A percentile compares a stretch with the other conserved stretches of the same genome.
Conservation (phyloP, 2,888 invertebrate species). For the Cotesia congregata region DNA sequence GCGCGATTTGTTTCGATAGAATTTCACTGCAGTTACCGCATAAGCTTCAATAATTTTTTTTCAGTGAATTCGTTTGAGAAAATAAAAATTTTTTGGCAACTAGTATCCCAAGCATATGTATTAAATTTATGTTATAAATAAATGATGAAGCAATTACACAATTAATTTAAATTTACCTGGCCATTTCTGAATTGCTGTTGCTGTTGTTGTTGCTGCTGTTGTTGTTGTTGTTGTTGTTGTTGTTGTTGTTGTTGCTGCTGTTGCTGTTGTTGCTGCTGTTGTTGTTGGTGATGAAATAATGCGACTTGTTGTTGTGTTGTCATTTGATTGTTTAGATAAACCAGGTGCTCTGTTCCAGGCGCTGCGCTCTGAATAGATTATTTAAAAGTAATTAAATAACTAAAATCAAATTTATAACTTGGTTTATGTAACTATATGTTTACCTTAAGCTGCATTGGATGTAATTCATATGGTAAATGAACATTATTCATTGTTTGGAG, state of each 20-base stretch:
- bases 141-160: not conserved
- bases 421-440: conserved; percentile 37
- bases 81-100: too few relatives aligned
- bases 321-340: conserved; percentile 71
- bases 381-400: not conserved
- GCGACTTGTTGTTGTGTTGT: conserved; percentile 69
- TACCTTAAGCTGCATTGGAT: conserved; percentile 69
- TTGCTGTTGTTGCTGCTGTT: conserved; percentile 75
- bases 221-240: conserved; percentile 71
- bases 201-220: conserved; percentile 73
- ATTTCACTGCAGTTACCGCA: not conserved
- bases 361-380: conserved; percentile 69
- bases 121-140: not conserved
- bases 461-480: conserved; percentile 67
- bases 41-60: not conserved
- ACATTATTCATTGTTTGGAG: conserved; percentile 73
- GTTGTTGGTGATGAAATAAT: conserved; percentile 66
- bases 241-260: conserved; percentile 75
- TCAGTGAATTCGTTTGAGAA: not conserved
- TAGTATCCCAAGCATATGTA: not conserved
- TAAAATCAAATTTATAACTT: not conserved
- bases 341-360: conserved; percentile 75
- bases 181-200: conserved; percentile 69
- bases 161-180: conserved; percentile 58
- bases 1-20: not conserved